Evolutionary conservation across 2,888 invertebrate genomes (phyloP), one percentile per base, ranked within the genome.

Genomic region (Uloborus plumipes): DNA sequence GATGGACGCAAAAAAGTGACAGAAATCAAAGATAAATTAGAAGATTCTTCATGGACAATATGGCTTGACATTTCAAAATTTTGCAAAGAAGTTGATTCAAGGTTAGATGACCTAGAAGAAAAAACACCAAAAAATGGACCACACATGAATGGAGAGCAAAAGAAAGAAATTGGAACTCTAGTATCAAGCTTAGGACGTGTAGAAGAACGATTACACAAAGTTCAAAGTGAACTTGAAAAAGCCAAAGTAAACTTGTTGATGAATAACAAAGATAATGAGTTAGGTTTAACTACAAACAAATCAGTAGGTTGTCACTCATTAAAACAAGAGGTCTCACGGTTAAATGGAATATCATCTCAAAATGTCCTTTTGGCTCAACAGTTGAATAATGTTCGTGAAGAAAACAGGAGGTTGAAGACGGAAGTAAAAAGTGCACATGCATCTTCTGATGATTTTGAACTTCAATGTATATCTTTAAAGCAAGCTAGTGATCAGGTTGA

Each of bases 11-110:
- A 82, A 49, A 75, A 66, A 65, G 76, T 76, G 15, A 72, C 62
- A 18, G 82, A 82, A 22, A 82, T 82, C 15, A 83, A 83, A 62
- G 83, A 83, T 55, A 77, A 77, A 18, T 49, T 83, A 50, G 83
- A 84, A 73, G 84, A 84, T 51, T 61, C 79, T 14, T 76, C 76
- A 14, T 80, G 84, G 79, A 26, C 76, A 20, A 80, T 76, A 14
- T 84, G 84, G 84, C 18, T 74, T 18, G 84, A 84, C n/a, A 65
- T 80, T 47, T 76, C 84, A 20, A 84, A 84, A 67, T 80, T 84
- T 22, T 84, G 92, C 93, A n/a, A 93, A 94, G 87, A 92, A 93
- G 86, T 93, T 93, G 74, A 90, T 94, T 69, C 92, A 92, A 84
- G 94, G 94, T 87, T 94, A 94, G 75, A 82, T 49, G 84, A 86